These are phyloP conservation scores for Cotesia typhae DNA, from an alignment of 1,140 invertebrate species.

Conservation along the genomic window DNA sequence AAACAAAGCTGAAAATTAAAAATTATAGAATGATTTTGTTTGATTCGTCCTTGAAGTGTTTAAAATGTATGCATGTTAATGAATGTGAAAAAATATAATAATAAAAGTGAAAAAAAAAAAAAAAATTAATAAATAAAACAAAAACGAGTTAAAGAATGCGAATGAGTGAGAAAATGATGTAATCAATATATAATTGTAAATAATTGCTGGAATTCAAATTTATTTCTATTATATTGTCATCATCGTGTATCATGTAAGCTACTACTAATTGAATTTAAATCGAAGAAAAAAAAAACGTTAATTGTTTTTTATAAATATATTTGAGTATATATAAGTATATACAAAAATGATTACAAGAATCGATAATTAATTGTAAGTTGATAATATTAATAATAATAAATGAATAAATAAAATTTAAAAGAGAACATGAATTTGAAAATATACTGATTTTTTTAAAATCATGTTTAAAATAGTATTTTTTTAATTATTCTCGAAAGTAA, in stretches of 20 bases:
- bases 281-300: constrained; percentile 46
- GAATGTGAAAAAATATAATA: constrained; percentile 36
- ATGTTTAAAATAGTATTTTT: neutral
- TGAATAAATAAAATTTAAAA: neutral
- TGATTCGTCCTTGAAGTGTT: constrained; percentile 27
- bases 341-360: constrained; percentile 20
- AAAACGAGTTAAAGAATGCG: constrained; percentile 8
- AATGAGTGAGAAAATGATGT: constrained; percentile 36
- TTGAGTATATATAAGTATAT: constrained; percentile 51
- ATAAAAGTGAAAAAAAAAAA: constrained; percentile 34
- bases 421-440: too few relatives aligned
- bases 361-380: constrained; percentile 24
- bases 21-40: constrained; percentile 26
- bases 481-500: too few relatives aligned
- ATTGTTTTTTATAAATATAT: constrained; percentile 64
- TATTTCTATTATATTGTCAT: constrained; percentile 61
- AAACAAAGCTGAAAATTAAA: constrained; percentile 16
- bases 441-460: too few relatives aligned
- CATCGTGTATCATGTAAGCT: constrained; percentile 51
- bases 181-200: constrained; percentile 60
- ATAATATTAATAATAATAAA: neutral
- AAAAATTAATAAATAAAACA: constrained; percentile 31
- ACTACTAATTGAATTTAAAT: constrained; percentile 57
- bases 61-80: constrained; percentile 19
- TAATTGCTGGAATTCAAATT: constrained; percentile 62